These are phyloP conservation scores for Nyctibius bracteatus DNA, from an alignment of 2,113 vertebrate species.

Conservation along the genomic window DNA sequence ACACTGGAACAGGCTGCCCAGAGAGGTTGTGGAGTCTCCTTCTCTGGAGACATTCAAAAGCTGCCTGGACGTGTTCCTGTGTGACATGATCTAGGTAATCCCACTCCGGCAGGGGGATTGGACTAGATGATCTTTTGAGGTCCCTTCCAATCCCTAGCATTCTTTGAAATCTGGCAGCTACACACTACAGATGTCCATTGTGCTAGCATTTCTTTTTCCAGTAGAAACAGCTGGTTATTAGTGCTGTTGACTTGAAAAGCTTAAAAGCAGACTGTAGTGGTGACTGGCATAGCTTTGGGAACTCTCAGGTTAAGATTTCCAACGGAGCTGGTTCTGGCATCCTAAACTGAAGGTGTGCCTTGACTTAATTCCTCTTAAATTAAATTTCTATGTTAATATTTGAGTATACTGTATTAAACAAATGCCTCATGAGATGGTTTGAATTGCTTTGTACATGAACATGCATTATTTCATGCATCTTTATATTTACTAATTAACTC, in stretches of 20 bases:
- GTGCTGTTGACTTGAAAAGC: not conserved
- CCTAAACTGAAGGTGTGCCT: not conserved
- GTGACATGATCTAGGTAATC: no score
- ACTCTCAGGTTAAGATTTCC: not conserved
- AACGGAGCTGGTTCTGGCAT: not conserved
- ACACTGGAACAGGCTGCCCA: no score
- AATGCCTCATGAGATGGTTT: not conserved
- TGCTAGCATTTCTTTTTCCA: not conserved
- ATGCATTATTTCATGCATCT: not conserved
- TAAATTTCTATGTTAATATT: not conserved
- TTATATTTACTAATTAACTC: not conserved
- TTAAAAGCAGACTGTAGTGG: not conserved
- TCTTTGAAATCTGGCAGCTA: not conserved
- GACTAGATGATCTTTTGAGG: no score
- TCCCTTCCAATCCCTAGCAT: no score
- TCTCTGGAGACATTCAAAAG: no score
- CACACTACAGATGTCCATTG: not conserved
- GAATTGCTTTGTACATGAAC: not conserved
- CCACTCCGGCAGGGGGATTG: no score
- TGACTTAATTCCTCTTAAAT: not conserved
- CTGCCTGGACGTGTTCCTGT: no score
- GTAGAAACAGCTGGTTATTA: not conserved
- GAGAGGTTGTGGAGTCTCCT: no score
- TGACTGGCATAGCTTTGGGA: not conserved
- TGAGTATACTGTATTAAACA: not conserved